These are phyloP conservation scores for Horisme vitalbata DNA, from an alignment of 2,888 invertebrate genomes.

Conservation along the genomic window DNA sequence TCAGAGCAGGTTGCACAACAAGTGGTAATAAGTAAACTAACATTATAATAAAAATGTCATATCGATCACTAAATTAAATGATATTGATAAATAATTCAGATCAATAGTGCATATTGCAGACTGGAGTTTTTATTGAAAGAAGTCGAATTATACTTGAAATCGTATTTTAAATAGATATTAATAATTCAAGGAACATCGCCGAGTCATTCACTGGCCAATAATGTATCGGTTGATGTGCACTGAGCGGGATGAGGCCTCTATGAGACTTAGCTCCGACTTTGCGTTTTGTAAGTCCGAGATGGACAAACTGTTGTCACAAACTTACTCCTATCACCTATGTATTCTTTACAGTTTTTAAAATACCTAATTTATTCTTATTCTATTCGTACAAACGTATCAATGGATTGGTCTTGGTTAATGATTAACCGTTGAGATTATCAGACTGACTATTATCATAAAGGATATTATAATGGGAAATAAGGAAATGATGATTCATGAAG, in stretches of 20 bases:
- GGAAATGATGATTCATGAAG: too few relatives aligned
- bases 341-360: too few relatives aligned
- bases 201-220: conserved; percentile 10
- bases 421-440: too few relatives aligned
- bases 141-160: conserved; percentile 1
- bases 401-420: too few relatives aligned
- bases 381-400: too few relatives aligned
- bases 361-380: too few relatives aligned
- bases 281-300: too few relatives aligned
- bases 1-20: not conserved
- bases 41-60: conserved; percentile 10
- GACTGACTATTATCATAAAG: too few relatives aligned
- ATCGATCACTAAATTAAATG: conserved; percentile 5
- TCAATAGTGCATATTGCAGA: conserved; percentile 6
- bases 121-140: conserved; percentile 5
- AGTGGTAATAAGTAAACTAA: not conserved
- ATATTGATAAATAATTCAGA: conserved; percentile 25
- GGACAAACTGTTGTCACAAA: too few relatives aligned
- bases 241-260: not conserved
- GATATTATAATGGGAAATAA: too few relatives aligned
- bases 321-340: too few relatives aligned
- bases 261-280: not conserved
- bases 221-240: not conserved
- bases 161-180: conserved; percentile 9
- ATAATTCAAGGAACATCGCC: conserved; percentile 24